These are phyloP conservation scores for Clytia hemisphaerica DNA, from an alignment of 30 jellyfish, hydroid and myxozoan genomes.

Conservation along the genomic window DNA sequence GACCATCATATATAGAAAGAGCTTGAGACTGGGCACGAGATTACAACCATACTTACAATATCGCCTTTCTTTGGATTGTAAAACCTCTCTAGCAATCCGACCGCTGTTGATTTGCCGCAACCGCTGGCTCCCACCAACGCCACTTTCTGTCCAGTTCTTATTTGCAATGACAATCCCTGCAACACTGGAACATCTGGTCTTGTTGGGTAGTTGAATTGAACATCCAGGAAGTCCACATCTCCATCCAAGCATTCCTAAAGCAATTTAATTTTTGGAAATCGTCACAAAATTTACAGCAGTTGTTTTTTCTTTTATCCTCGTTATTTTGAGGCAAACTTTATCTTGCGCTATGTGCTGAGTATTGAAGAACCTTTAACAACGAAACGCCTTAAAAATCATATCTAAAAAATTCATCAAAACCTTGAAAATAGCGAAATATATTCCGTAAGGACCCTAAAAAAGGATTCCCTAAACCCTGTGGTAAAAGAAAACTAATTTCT, in stretches of 20 bases:
- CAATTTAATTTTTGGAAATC: background rate
- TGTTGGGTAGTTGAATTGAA: constrained; percentile 64
- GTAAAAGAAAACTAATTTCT: too few species aligned
- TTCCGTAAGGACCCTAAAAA: too few species aligned
- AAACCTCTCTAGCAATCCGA: constrained; percentile 66
- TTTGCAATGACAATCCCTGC: constrained; percentile 36
- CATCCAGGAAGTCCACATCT: constrained; percentile 36
- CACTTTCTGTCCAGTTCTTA: constrained; percentile 65
- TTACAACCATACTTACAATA: constrained; percentile 38
- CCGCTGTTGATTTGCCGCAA: constrained; percentile 80
- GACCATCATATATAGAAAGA: too few species aligned
- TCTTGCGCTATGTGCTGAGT: too few species aligned
- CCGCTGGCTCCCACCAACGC: constrained; percentile 93
- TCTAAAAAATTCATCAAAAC: too few species aligned
- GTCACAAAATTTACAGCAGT: too few species aligned
- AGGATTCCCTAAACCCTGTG: too few species aligned
- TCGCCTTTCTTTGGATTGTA: constrained; percentile 60
- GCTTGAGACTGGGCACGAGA: background rate
- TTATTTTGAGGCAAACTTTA: background rate
- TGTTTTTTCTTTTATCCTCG: background rate
- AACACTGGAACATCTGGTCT: constrained; percentile 78
- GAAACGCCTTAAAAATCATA: too few species aligned
- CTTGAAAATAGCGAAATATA: too few species aligned
- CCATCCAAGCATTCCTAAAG: constrained; percentile 52
- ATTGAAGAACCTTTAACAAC: too few species aligned